Conservation (phyloP, 2,113 vertebrate species). For the Cyanistes caeruleus region DNA sequence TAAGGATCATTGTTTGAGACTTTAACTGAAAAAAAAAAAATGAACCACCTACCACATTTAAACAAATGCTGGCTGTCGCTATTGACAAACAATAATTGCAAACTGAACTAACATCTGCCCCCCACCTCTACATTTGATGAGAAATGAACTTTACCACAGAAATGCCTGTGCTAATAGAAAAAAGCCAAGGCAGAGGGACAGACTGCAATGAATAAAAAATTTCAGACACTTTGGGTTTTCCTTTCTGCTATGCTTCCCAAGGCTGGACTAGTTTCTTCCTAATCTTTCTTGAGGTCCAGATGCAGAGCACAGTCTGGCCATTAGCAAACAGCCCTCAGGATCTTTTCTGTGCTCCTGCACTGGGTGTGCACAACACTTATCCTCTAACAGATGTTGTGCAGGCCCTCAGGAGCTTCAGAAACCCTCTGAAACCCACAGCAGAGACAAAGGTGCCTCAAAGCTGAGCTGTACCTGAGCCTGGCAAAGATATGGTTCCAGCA, state of each 20-base stretch:
- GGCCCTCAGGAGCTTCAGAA: neutral
- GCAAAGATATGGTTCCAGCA: neutral
- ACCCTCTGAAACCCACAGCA: neutral
- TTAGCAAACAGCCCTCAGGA: neutral
- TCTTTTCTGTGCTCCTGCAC: neutral
- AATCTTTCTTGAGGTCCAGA: neutral
- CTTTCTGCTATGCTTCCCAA: neutral
- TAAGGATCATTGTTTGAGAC: neutral
- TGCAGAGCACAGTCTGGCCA: neutral
- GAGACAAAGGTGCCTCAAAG: neutral
- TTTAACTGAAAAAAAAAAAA: neutral
- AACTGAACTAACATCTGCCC: neutral
- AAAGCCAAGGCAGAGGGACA: neutral
- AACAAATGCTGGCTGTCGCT: neutral
- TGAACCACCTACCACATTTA: neutral
- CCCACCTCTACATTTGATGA: neutral
- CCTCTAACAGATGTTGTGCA: neutral
- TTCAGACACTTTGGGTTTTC: neutral
- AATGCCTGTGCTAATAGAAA: neutral
- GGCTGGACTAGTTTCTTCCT: neutral
- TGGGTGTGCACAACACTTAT: accelerated
- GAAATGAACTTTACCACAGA: neutral
- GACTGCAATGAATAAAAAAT: neutral
- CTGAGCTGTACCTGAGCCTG: neutral
- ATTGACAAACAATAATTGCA: neutral